These are phyloP conservation scores for Clivina fossor DNA, from an alignment of 2,888 invertebrate genomes.

Conservation along the genomic window DNA sequence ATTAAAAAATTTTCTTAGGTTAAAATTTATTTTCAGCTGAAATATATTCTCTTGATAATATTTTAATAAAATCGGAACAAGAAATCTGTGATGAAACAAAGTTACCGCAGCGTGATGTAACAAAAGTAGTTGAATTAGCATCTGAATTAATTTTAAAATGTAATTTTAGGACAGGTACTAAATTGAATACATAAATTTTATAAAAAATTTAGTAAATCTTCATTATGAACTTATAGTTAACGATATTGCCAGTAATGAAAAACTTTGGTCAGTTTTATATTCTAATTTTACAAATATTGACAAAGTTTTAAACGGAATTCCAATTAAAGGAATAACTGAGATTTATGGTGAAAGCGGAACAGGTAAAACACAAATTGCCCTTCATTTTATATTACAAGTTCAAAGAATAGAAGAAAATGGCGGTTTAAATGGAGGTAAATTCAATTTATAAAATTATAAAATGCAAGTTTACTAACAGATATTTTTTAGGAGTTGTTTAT, in stretches of 20 bases:
- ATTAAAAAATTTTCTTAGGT: no score
- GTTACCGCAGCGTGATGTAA: constrained; percentile 13
- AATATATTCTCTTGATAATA: constrained; percentile 21
- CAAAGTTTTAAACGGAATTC: constrained; percentile 63
- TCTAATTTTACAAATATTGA: constrained; percentile 66
- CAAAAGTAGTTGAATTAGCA: constrained; percentile 10
- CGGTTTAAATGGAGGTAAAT: constrained; percentile 57
- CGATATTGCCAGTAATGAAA: constrained; percentile 2
- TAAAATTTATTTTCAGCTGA: constrained; percentile 21
- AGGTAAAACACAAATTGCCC: constrained; percentile 80
- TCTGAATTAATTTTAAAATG: constrained; percentile 18
- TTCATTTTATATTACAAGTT: constrained; percentile 69
- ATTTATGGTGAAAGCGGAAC: constrained; percentile 78
- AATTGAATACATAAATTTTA: background rate
- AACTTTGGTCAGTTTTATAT: constrained; percentile 45
- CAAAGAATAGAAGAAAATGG: constrained; percentile 59
- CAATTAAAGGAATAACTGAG: constrained; percentile 70
- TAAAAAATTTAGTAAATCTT: background rate
- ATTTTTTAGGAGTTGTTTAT: constrained; percentile 61
- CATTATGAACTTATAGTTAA: constrained; percentile 6
- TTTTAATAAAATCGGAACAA: constrained; percentile 14
- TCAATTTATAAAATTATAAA: background rate
- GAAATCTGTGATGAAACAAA: constrained; percentile 20
- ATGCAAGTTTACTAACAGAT: constrained; percentile 1
- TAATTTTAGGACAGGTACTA: constrained; percentile 18